These are phyloP conservation scores for Helicoverpa assulta DNA, from an alignment of 2,888 invertebrate genomes.

Conservation along the genomic window DNA sequence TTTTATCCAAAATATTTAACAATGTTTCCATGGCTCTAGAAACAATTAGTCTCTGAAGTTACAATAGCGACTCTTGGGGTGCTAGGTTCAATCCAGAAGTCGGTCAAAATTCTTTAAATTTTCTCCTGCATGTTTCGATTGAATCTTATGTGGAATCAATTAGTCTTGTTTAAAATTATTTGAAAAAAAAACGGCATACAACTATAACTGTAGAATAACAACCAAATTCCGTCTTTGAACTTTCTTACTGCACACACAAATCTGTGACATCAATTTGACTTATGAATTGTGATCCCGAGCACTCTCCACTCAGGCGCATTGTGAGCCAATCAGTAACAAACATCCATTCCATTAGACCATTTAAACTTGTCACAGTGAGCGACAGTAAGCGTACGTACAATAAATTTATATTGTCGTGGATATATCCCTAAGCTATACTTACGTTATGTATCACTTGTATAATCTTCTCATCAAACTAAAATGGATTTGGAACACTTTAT, in stretches of 20 bases:
- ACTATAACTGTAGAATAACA: not conserved
- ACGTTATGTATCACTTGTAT: conserved; percentile 38
- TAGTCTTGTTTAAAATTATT: too few relatives aligned
- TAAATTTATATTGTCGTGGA: conserved; percentile 63
- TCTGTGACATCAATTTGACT: conserved; percentile 51
- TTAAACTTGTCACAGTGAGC: conserved; percentile 80
- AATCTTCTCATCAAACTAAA: conserved; percentile 21
- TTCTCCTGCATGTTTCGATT: too few relatives aligned
- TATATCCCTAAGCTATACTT: conserved; percentile 33
- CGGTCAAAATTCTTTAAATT: too few relatives aligned
- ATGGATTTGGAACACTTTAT: too few relatives aligned
- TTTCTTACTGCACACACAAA: conserved; percentile 23
- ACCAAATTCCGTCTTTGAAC: not conserved
- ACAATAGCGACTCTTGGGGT: too few relatives aligned
- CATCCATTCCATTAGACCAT: conserved; percentile 83
- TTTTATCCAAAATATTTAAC: too few relatives aligned
- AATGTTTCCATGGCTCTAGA: too few relatives aligned
- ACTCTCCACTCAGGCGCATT: conserved; percentile 79
- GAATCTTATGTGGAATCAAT: too few relatives aligned
- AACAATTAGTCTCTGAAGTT: too few relatives aligned
- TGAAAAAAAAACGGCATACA: not conserved
- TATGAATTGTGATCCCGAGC: conserved; percentile 42
- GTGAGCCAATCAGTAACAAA: conserved; percentile 83
- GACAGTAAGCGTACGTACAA: conserved; percentile 76
- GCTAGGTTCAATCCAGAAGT: too few relatives aligned